Percentiles rank a stretch among this genome's conserved stretches.
These are phyloP conservation scores for Ictidomys tridecemlineatus DNA, from an alignment of 2,113 vertebrate species.

Conservation along the genomic window DNA sequence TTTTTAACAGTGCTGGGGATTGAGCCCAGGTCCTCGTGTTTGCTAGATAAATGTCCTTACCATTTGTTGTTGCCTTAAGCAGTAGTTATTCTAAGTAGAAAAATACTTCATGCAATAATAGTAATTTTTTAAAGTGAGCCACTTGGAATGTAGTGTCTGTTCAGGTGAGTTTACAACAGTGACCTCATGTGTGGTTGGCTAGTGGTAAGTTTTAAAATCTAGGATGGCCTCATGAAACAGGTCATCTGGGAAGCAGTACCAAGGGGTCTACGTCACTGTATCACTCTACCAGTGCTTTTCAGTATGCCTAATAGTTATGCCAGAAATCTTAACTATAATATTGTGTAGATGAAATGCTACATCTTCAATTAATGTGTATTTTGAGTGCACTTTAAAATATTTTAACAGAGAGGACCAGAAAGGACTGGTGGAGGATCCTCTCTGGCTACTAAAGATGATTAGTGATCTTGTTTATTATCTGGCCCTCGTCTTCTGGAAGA, in stretches of 20 bases:
- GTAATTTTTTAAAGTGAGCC: neutral
- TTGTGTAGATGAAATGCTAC: neutral
- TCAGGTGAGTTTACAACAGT: neutral
- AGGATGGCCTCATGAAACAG: neutral
- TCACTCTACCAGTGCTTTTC: neutral
- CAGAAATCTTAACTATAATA: neutral
- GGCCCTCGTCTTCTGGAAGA: neutral
- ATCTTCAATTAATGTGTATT: slow-evolving; percentile 12
- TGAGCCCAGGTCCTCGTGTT: neutral
- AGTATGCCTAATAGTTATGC: neutral
- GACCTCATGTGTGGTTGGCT: neutral
- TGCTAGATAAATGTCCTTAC: neutral
- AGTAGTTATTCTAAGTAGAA: neutral
- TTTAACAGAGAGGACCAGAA: too few relatives aligned
- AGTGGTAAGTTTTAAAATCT: slow-evolving; percentile 6
- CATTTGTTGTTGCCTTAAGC: slow-evolving; percentile 38
- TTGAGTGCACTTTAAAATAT: neutral
- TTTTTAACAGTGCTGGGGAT: neutral
- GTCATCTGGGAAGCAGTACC: neutral
- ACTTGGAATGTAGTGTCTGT: slow-evolving; percentile 6
- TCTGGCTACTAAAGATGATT: neutral
- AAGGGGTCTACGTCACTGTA: neutral
- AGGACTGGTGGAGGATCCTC: neutral
- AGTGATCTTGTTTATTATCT: neutral
- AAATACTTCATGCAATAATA: slow-evolving; percentile 12